A percentile compares a stretch with the other conserved stretches of the same genome.
These are phyloP conservation scores for Microcebus tavaratra DNA, from an alignment of 2,113 vertebrate species.

Conservation along the genomic window DNA sequence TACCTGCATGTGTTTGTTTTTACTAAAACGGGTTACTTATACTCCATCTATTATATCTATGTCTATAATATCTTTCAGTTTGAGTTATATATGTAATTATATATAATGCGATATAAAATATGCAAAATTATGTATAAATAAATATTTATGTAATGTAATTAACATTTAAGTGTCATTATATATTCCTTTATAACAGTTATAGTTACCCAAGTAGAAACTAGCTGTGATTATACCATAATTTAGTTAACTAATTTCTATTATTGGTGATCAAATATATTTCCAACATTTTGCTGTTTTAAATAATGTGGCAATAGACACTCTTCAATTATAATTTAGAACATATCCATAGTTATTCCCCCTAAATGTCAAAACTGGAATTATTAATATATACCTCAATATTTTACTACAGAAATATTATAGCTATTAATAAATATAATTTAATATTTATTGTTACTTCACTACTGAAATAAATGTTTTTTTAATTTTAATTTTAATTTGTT, in stretches of 20 bases:
- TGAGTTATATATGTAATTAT: too few relatives aligned
- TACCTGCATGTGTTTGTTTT: not conserved
- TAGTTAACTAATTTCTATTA: not conserved
- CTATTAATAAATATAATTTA: not conserved
- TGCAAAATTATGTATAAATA: not conserved
- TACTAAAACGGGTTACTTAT: not conserved
- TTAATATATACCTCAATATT: not conserved
- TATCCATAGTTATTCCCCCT: not conserved
- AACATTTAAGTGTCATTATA: not conserved
- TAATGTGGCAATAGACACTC: not conserved
- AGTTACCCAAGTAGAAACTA: not conserved
- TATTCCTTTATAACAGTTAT: not conserved
- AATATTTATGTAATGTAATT: not conserved
- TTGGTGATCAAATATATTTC: not conserved
- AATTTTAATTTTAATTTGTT: not conserved
- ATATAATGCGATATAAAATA: too few relatives aligned
- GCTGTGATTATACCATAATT: not conserved
- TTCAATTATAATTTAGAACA: not conserved
- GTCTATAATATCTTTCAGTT: not conserved
- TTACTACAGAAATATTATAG: not conserved
- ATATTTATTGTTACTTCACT: not conserved
- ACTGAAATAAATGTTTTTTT: not conserved
- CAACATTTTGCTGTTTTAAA: not conserved
- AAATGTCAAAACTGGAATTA: not conserved
- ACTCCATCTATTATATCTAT: not conserved